A percentile compares a stretch with the other conserved stretches of the same genome.
phyloP scores from a whole-genome alignment of 2,113 vertebrate species.

The Xiphias gladius region DNA sequence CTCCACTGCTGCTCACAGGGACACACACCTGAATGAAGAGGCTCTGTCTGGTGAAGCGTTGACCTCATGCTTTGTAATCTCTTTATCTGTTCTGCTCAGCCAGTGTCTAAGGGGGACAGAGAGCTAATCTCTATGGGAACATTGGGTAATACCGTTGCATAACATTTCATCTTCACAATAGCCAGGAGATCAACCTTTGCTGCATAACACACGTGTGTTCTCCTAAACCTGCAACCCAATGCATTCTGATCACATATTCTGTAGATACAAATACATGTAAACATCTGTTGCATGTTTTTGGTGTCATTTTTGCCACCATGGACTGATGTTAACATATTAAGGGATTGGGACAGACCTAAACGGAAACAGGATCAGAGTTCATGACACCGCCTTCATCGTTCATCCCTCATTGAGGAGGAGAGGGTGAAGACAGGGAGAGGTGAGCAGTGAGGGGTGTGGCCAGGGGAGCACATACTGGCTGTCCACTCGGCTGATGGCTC shows the following conservation, averaged over 20 bases:
- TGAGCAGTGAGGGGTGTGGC: slow-evolving; percentile 38
- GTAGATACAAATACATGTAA: neutral
- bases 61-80: slow-evolving; percentile 70
- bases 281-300: neutral
- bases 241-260: neutral
- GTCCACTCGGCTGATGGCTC: neutral
- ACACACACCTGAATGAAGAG: slow-evolving; percentile 58
- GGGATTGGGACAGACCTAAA: slow-evolving; percentile 54
- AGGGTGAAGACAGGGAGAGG: slow-evolving; percentile 16
- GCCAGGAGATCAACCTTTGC: slow-evolving; percentile 41
- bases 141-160: slow-evolving; percentile 74
- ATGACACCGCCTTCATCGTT: slow-evolving; percentile 69
- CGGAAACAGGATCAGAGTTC: slow-evolving; percentile 74
- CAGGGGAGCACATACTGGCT: neutral
- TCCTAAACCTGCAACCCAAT: neutral
- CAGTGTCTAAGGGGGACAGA: slow-evolving; percentile 41
- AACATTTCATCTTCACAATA: slow-evolving; percentile 67
- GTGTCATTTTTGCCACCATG: neutral
- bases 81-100: slow-evolving; percentile 63
- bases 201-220: neutral
- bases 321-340: slow-evolving; percentile 15
- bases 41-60: neutral
- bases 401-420: slow-evolving; percentile 23
- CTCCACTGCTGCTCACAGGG: slow-evolving; percentile 42
- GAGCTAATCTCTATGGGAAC: slow-evolving; percentile 76